phyloP scores from a whole-genome alignment of 92 coral and sea anemone genomes.

The Isaurus tuberculatus region DNA sequence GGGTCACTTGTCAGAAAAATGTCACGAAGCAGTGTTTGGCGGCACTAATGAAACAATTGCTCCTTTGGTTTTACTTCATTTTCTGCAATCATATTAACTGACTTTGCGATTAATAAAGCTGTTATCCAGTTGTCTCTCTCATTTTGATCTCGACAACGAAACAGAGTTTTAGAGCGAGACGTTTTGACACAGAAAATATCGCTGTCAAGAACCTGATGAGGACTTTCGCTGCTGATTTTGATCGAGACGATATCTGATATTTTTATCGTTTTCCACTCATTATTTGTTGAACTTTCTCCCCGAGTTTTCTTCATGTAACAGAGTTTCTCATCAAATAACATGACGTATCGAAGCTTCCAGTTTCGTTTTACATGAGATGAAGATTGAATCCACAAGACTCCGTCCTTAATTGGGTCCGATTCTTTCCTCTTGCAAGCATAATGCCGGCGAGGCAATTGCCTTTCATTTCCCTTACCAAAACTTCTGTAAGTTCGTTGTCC shows the following conservation, averaged over 20 bases:
- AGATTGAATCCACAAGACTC: conserved; percentile 33
- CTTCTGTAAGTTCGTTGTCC: conserved; percentile 26
- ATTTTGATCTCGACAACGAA: conserved; percentile 18
- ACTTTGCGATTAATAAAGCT: conserved; percentile 17
- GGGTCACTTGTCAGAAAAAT: not conserved
- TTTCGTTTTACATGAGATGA: conserved; percentile 26
- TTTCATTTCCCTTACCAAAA: conserved; percentile 28
- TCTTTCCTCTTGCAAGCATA: conserved; percentile 7
- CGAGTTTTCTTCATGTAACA: conserved; percentile 30
- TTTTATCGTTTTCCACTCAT: conserved; percentile 30
- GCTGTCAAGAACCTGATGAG: conserved; percentile 5
- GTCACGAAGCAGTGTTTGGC: not conserved
- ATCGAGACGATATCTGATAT: conserved; percentile 22
- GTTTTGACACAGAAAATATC: conserved; percentile 24
- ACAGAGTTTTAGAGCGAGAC: conserved; percentile 20
- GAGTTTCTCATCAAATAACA: conserved; percentile 17
- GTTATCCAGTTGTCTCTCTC: conserved; percentile 34
- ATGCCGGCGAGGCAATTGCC: conserved; percentile 9
- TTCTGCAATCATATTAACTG: conserved; percentile 3
- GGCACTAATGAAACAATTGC: not conserved
- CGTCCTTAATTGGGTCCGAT: conserved; percentile 19
- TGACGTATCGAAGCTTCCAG: conserved; percentile 30
- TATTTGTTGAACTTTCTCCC: not conserved
- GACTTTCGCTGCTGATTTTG: conserved; percentile 15
- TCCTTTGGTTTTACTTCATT: not conserved